These are phyloP conservation scores for Atractosteus spatula DNA, from an alignment of 2,113 vertebrate genomes.

Conservation along the genomic window DNA sequence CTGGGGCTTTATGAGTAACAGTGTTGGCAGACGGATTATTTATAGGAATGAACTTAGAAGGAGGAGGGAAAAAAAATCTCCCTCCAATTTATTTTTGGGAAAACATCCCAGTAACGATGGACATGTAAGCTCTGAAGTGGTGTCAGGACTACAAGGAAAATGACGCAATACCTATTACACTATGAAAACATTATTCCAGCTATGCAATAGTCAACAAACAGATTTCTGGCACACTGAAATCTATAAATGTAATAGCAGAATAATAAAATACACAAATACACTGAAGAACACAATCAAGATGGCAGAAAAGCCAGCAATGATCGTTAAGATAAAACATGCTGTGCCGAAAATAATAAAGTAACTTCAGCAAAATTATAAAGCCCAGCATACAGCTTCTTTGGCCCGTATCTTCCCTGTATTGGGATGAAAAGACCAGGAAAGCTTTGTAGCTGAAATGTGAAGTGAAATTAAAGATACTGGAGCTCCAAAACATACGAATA, in stretches of 20 bases:
- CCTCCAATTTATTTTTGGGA: constrained; percentile 50
- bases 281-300: constrained; percentile 21
- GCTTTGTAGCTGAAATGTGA: no score
- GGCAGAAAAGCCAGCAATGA: background rate
- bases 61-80: constrained; percentile 47
- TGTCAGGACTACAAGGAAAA: constrained; percentile 36
- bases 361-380: background rate
- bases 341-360: background rate
- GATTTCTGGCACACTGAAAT: background rate
- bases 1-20: constrained; percentile 21
- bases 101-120: constrained; percentile 35
- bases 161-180: constrained; percentile 39
- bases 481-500: no score
- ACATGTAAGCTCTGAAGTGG: constrained; percentile 37
- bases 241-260: background rate
- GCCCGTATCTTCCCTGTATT: background rate
- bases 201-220: constrained; percentile 18
- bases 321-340: background rate
- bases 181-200: constrained; percentile 11
- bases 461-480: no score
- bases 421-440: background rate
- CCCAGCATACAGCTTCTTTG: background rate
- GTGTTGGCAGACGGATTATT: constrained; percentile 43
- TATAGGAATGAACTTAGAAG: constrained; percentile 51
- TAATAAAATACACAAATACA: background rate